Conservation (phyloP, 1,140 invertebrate genomes). For the Heterodera carotae region DNA sequence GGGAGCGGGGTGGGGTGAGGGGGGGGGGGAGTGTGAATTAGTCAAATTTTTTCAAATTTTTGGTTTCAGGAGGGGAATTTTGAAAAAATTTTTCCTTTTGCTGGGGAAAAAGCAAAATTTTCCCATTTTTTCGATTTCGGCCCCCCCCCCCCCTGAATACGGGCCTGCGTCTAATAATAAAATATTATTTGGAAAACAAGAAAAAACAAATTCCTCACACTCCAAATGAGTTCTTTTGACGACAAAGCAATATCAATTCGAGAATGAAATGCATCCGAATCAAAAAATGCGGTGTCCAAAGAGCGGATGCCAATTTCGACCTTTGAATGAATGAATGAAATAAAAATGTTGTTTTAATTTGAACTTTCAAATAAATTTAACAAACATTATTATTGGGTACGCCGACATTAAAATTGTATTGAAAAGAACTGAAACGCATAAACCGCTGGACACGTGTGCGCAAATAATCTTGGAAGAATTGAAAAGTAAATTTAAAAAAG, state of each 20-base stretch:
- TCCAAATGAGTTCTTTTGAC: constrained; percentile 24
- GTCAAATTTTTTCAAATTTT: no score
- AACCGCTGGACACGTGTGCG: constrained; percentile 60
- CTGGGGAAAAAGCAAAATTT: no score
- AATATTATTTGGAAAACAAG: constrained; percentile 18
- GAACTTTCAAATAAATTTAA: constrained; percentile 38
- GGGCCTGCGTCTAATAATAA: no score
- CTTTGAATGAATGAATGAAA: no score
- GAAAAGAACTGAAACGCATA: constrained; percentile 57
- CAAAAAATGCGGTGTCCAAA: constrained; percentile 27
- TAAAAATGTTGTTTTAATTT: constrained; percentile 17
- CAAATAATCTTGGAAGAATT: constrained; percentile 43
- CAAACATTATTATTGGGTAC: constrained; percentile 21
- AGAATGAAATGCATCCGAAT: constrained; percentile 21
- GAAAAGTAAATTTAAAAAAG: background rate
- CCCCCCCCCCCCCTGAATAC: no score
- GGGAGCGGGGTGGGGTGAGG: no score
- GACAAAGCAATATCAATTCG: background rate
- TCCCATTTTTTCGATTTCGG: no score
- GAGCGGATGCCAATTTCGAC: constrained; percentile 15
- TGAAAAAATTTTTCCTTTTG: no score
- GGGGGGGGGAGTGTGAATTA: no score
- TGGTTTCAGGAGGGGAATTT: no score
- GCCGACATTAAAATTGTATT: constrained; percentile 57
- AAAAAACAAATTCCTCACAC: constrained; percentile 2